Conservation (phyloP, 1,140 invertebrate species). For the Nephila pilipes region DNA sequence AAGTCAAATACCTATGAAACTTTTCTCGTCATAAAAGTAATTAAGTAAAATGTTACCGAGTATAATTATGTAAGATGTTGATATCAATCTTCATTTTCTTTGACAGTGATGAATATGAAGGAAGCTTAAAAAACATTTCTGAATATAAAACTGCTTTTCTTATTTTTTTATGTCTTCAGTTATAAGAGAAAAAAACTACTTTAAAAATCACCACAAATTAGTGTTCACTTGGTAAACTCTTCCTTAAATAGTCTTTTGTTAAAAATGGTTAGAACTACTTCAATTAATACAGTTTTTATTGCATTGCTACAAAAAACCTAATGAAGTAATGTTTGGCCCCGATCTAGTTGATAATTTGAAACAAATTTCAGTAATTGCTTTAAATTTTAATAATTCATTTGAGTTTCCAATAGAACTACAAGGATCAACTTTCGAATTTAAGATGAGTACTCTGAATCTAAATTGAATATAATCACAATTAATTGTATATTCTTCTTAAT, state of each 20-base stretch:
- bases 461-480: too few species aligned
- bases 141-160: not conserved
- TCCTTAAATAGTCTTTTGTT: not conserved
- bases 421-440: too few species aligned
- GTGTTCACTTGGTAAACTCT: not conserved
- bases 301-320: too few species aligned
- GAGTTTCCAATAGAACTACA: too few species aligned
- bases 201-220: not conserved
- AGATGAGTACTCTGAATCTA: too few species aligned
- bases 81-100: conserved; percentile 38
- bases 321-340: too few species aligned
- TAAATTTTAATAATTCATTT: too few species aligned
- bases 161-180: not conserved
- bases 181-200: not conserved
- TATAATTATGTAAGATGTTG: not conserved
- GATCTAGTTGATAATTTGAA: too few species aligned
- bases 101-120: conserved; percentile 5
- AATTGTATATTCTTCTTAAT: too few species aligned
- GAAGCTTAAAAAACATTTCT: not conserved
- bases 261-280: too few species aligned
- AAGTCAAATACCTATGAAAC: not conserved
- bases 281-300: too few species aligned
- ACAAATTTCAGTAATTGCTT: too few species aligned
- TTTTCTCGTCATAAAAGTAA: not conserved
- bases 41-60: not conserved